phyloP scores from a whole-genome alignment of 2,797 vertebrate species.

The Mormyrops attenuatus region DNA sequence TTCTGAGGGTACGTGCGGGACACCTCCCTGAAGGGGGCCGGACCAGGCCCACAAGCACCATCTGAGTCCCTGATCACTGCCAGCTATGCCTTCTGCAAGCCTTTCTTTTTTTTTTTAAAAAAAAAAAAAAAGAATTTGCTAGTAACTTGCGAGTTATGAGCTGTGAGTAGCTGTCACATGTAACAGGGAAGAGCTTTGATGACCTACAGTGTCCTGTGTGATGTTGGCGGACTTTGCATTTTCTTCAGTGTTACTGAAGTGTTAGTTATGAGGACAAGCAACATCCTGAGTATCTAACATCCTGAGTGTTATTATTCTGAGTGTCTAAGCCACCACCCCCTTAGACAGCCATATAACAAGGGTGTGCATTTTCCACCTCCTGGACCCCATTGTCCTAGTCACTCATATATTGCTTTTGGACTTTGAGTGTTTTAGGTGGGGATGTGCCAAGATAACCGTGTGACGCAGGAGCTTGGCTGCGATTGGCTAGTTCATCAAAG shows the following conservation, averaged over 20 bases:
- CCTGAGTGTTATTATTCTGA: background rate
- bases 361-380: background rate
- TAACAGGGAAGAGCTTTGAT: background rate
- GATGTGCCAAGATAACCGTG: background rate
- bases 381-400: background rate
- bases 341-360: background rate
- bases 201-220: background rate
- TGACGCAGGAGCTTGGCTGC: background rate
- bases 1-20: background rate
- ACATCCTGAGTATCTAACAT: background rate
- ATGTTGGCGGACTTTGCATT: background rate
- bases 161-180: background rate
- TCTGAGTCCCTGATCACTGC: background rate
- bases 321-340: background rate
- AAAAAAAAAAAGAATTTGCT: background rate
- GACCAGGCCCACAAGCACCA: background rate
- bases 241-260: background rate
- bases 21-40: background rate
- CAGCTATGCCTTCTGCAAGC: background rate
- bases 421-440: background rate
- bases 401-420: background rate
- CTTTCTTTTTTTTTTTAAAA: background rate
- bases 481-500: background rate
- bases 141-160: background rate
- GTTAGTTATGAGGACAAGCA: background rate